Percentiles rank a stretch among this genome's conserved stretches.
These are phyloP conservation scores for Brachionus plicatilis DNA, from an alignment of 1,140 invertebrate species.

Conservation along the genomic window DNA sequence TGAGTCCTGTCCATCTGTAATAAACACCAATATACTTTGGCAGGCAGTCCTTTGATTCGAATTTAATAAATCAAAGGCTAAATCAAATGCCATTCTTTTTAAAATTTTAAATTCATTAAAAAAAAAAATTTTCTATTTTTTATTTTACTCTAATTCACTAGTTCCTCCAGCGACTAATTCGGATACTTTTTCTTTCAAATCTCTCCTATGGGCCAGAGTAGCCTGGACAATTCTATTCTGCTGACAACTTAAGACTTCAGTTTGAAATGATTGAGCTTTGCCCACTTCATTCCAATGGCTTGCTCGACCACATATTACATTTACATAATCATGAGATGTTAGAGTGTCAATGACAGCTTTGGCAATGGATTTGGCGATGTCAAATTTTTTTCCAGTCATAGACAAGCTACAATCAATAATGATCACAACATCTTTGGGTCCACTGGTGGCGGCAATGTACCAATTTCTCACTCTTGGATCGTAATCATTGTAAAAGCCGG, in stretches of 20 bases:
- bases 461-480: slow-evolving; percentile 55
- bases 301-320: slow-evolving; percentile 56
- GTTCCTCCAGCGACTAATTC: slow-evolving; percentile 54
- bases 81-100: slow-evolving; percentile 53
- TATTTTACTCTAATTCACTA: slow-evolving; percentile 53
- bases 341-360: slow-evolving; percentile 57
- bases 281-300: slow-evolving; percentile 55
- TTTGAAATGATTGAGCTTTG: slow-evolving; percentile 51
- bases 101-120: neutral
- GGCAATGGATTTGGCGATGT: slow-evolving; percentile 55
- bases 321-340: slow-evolving; percentile 57
- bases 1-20: slow-evolving; percentile 56
- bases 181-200: slow-evolving; percentile 56
- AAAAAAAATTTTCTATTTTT: neutral
- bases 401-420: slow-evolving; percentile 56
- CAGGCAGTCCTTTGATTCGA: slow-evolving; percentile 53
- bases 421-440: slow-evolving; percentile 57
- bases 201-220: slow-evolving; percentile 55
- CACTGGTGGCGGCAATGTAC: slow-evolving; percentile 58
- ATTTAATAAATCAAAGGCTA: slow-evolving; percentile 52
- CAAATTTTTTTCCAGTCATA: slow-evolving; percentile 54
- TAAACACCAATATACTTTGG: slow-evolving; percentile 56
- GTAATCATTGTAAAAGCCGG: slow-evolving; percentile 58
- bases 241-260: slow-evolving; percentile 54
- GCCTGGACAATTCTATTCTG: slow-evolving; percentile 53